Evolutionary conservation across 1,140 invertebrate genomes (phyloP).

Genomic region (Ephestia elutella): DNA sequence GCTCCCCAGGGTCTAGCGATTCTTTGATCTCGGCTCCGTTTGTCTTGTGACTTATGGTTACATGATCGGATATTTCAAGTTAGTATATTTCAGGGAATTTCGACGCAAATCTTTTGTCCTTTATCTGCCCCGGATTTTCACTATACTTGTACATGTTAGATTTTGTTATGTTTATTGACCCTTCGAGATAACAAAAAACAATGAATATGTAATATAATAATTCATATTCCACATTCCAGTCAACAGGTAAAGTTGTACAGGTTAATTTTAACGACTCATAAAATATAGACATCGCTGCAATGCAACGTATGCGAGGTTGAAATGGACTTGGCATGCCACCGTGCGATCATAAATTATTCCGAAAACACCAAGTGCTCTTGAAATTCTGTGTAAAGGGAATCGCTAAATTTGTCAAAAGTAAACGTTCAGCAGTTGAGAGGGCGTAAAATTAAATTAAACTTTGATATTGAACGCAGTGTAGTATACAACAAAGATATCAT

Average conservation of each 20-base stretch:
- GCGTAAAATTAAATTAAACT: not conserved
- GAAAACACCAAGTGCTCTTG: not conserved
- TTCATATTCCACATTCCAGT: too few relatives aligned
- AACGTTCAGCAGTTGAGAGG: not conserved
- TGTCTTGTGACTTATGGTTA: not conserved
- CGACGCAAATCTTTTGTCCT: too few relatives aligned
- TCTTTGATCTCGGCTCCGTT: not conserved
- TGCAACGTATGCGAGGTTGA: not conserved
- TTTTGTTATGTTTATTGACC: too few relatives aligned
- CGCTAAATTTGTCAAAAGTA: constrained; percentile 2
- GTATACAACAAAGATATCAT: too few relatives aligned
- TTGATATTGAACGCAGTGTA: not conserved
- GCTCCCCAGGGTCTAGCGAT: not conserved
- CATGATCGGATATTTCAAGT: not conserved
- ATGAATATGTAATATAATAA: too few relatives aligned
- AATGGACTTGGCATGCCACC: constrained; percentile 4
- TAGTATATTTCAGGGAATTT: not conserved
- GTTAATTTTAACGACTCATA: too few relatives aligned
- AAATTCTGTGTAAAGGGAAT: not conserved
- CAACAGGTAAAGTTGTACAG: too few relatives aligned
- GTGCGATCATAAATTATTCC: constrained; percentile 7
- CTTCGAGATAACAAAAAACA: too few relatives aligned
- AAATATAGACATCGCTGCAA: not conserved
- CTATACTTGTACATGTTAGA: too few relatives aligned
- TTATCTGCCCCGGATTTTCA: too few relatives aligned